phyloP scores from a whole-genome alignment of 2,797 vertebrate species.

The Poeciliopsis turneri region DNA sequence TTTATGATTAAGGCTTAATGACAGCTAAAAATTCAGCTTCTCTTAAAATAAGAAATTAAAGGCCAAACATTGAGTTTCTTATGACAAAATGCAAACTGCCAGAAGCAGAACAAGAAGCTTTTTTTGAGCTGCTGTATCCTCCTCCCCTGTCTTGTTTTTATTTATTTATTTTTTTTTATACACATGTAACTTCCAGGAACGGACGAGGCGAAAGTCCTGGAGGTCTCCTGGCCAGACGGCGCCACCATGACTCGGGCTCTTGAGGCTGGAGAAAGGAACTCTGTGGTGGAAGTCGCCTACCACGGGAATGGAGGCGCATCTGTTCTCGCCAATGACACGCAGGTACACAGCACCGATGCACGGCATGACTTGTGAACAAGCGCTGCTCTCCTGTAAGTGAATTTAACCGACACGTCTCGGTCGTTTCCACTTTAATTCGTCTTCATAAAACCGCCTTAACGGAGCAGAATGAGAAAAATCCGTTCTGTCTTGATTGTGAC shows the following conservation, averaged over 20 bases:
- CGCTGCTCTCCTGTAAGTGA: background rate
- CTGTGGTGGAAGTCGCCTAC: slow-evolving; percentile 85
- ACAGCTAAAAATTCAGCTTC: background rate
- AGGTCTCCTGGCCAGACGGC: slow-evolving; percentile 90
- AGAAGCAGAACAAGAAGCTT: background rate
- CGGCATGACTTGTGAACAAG: slow-evolving; percentile 33
- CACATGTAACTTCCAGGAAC: slow-evolving; percentile 71
- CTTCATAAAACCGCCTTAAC: background rate
- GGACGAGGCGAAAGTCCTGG: slow-evolving; percentile 85
- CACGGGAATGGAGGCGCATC: slow-evolving; percentile 67
- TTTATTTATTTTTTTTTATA: background rate
- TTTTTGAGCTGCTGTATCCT: background rate
- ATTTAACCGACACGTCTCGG: background rate
- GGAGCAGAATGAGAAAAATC: background rate
- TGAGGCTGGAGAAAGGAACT: slow-evolving; percentile 84
- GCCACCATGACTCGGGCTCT: slow-evolving; percentile 73
- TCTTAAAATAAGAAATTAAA: background rate
- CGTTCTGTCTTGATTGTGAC: background rate
- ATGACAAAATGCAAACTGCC: background rate
- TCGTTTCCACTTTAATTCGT: background rate
- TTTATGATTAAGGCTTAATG: background rate
- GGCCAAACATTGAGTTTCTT: too few species aligned
- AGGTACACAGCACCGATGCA: slow-evolving; percentile 72
- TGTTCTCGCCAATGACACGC: slow-evolving; percentile 60
- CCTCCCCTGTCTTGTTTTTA: too few species aligned